Evolutionary conservation across 2,797 vertebrate species (phyloP).

Genomic region (Rhadinocentrus ornatus): DNA sequence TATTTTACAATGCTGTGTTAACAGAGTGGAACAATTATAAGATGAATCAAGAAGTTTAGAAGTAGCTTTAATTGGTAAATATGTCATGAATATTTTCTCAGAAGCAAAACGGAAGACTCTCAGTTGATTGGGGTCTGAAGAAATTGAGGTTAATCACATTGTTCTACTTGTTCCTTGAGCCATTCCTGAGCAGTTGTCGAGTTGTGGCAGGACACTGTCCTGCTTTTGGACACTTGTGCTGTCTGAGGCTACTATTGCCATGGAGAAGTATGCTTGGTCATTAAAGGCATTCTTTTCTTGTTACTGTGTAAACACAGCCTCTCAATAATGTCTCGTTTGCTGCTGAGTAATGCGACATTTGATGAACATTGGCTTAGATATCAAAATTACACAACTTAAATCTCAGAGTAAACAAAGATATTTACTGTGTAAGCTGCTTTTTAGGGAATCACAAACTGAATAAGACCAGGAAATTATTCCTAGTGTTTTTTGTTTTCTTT

Average conservation of each 20-base stretch:
- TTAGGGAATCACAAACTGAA: too few relatives aligned
- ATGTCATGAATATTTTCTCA: too few relatives aligned
- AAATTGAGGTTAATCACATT: background rate
- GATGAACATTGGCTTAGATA: too few relatives aligned
- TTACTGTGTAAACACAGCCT: background rate
- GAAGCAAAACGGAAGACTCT: background rate
- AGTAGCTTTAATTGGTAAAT: background rate
- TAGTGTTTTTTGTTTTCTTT: too few relatives aligned
- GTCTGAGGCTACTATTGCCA: background rate
- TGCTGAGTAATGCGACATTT: background rate
- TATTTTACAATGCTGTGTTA: background rate
- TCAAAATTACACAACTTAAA: background rate
- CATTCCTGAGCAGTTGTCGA: background rate
- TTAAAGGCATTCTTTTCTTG: background rate
- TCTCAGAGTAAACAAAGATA: background rate
- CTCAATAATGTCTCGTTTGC: background rate
- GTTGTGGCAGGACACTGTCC: background rate
- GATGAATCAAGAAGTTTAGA: background rate
- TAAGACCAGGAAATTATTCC: background rate
- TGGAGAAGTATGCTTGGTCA: background rate
- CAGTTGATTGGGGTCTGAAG: background rate
- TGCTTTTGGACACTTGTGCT: background rate
- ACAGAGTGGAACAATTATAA: background rate
- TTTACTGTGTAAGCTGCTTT: too few relatives aligned
- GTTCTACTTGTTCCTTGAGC: background rate